Base-by-base conservation (phyloP, 64 coral and sea anemone species). In the Actinia equina region DNA sequence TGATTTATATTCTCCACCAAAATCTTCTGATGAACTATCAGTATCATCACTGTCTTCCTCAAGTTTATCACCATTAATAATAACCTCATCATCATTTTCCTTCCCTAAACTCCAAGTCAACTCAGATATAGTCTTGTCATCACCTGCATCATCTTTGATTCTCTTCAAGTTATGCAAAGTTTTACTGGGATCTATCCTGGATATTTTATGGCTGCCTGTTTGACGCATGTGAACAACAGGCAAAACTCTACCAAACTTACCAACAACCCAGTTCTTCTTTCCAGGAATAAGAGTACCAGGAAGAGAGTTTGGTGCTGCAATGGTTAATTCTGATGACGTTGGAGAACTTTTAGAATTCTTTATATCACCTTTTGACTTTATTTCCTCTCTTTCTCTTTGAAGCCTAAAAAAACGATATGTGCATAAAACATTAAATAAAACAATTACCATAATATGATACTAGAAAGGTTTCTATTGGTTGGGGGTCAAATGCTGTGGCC, bases 231-330 rank as follows among this genome's bases (percentile, higher is more conserved):
- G 94, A 23, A 99, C 76, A 86, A 99, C 65, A 7, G 97, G 97
- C 13, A 99, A 65, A 56, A 84, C 97, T 57, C 97, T 89, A 26
- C 91, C 94, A 77, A 99, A 99, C 80, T 95, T 99, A 25, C 97
- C 91, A 19, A 99, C 93, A 51, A 99, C 97, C 97, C 97, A 99
- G 86, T 95, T 93, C 59, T 83, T 89, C 43, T 93, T 93, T 18
- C 93, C 93, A 37, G 93, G 97, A 44, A 99, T 85, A 19, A 78
- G 88, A 11, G 97, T 93, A 22, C 97, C 97, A 12, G 97, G 91
- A 25, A 99, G 93, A 74, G 97, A 88, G 22, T 92, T 87, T 67
- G 76, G 59, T 52, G 94, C 55, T 42, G 88, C 58, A 52, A 78
- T 61, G 49, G 59, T 41, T 51, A 87, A 16, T 84, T 58, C 56